These are phyloP conservation scores for Formica exsecta DNA, from an alignment of 1,140 invertebrate species.

Conservation along the genomic window DNA sequence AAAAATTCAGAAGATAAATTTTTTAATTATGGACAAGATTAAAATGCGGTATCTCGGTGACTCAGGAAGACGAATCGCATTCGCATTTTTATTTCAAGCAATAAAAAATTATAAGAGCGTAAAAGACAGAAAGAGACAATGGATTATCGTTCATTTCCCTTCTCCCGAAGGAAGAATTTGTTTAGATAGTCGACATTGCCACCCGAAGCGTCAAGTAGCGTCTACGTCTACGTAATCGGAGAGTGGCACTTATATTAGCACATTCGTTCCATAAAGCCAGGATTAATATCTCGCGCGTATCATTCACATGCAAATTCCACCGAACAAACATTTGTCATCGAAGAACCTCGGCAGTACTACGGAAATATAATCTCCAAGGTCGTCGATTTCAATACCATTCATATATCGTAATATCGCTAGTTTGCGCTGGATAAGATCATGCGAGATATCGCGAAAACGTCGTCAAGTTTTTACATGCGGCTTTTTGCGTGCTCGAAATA, in stretches of 20 bases:
- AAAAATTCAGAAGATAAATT: not conserved
- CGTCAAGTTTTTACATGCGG: not conserved
- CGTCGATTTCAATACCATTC: not conserved
- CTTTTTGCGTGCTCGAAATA: not conserved
- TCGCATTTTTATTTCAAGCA: not conserved
- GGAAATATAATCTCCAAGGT: slow-evolving; percentile 24
- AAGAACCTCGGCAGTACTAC: slow-evolving; percentile 21
- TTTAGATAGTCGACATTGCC: not conserved
- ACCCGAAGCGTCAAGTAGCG: slow-evolving; percentile 19
- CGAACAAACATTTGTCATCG: slow-evolving; percentile 52
- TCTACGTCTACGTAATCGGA: not conserved
- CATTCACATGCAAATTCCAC: slow-evolving; percentile 47
- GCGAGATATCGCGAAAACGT: not conserved
- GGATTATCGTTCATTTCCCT: not conserved
- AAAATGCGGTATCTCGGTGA: not conserved
- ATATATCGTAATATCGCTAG: not conserved
- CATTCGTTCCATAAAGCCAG: not conserved
- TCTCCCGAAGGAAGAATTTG: not conserved
- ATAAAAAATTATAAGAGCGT: not conserved
- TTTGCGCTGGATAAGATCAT: not conserved
- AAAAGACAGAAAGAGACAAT: not conserved
- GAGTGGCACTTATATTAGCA: slow-evolving; percentile 34
- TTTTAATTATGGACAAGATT: not conserved
- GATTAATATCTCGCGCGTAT: slow-evolving; percentile 15
- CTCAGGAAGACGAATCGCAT: not conserved